Conservation (phyloP, 2,113 vertebrate species). For the Paramormyrops kingsleyae region DNA sequence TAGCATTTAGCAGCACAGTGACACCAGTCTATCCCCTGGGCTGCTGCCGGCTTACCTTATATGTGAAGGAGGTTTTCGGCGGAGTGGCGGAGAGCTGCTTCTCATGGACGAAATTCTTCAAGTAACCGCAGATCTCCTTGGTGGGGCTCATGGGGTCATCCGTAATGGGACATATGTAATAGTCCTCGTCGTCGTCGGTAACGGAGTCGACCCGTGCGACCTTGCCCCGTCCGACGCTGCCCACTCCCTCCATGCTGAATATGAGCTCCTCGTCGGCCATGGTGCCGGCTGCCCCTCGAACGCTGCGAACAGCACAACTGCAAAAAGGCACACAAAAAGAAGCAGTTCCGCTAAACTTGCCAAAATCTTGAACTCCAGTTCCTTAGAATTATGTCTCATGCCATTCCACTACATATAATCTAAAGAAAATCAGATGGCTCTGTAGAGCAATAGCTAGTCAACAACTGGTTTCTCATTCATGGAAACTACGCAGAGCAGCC, state of each 20-base stretch:
- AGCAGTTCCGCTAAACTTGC: not conserved
- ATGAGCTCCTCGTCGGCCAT: conserved; percentile 96
- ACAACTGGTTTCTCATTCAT: not conserved
- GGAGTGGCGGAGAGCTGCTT: conserved; percentile 66
- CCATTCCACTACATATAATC: not conserved
- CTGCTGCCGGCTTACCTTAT: conserved; percentile 64
- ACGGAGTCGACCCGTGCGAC: conserved; percentile 27
- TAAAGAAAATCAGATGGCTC: not conserved
- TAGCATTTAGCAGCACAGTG: not conserved
- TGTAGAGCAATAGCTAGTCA: not conserved
- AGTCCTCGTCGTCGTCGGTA: conserved; percentile 73
- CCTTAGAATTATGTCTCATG: not conserved
- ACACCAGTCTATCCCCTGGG: not conserved
- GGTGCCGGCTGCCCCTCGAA: not conserved
- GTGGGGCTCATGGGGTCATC: conserved; percentile 64
- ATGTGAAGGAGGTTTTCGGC: conserved; percentile 66
- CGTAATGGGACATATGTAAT: conserved; percentile 80
- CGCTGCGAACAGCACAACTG: not conserved
- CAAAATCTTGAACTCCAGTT: not conserved
- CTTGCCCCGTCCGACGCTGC: conserved; percentile 43
- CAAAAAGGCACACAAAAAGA: not conserved
- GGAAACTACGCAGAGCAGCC: not conserved
- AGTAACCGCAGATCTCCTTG: conserved; percentile 62
- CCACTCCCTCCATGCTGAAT: conserved; percentile 85
- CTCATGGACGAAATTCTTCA: conserved; percentile 50